Evolutionary conservation across 2,797 vertebrate species (phyloP), one percentile per base, ranked within the genome.

Genomic region (Jordanella pulchra): DNA sequence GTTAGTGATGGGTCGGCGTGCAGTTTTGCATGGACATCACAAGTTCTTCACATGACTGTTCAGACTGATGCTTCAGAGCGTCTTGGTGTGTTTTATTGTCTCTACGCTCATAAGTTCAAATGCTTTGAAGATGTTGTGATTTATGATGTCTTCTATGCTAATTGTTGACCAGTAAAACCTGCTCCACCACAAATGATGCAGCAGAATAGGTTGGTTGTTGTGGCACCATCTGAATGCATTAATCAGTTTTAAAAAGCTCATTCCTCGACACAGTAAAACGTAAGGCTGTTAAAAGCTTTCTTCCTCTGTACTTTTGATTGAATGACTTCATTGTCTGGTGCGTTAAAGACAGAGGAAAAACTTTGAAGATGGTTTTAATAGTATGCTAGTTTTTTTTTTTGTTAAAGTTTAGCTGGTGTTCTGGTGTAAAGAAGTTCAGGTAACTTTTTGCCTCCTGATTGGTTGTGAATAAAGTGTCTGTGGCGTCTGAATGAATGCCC

Each of bases 401-500:
- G 25, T 1, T 55, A 25, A 28, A 15, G 53, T 39, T n/a, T 44
- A 13, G 60, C 13, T 63, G 21, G 3, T 14, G 60, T 63, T 63
- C n/a, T 63, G 4, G 39, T 67, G 6, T 30, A 2, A 39, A 55
- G n/a, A 67, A 56, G 50, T 68, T 55, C 76, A 81, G 74, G 79
- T 86, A 74, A 72, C 66, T 48, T 23, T 28, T 39, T 39, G 30
- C 39, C 47, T 17, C 18, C 69, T 6, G 0, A 44, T 6, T 21
- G 15, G 32, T 25, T 78, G 60, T 83, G 50, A 77, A 82, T 69
- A 45, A 50, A 80, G 58, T 1, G 7, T 77, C 73, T 87, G 82
- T 86, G 78, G 7, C 25, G 60, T 61, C 58, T 61, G 81, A 66
- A 85, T 90, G 85, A 91, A 91, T 86, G 84, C 78, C 80, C 86